Evolutionary conservation across 2,797 vertebrate genomes (phyloP), one percentile per base, ranked within the genome.

Genomic region (Takifugu ocellatus): DNA sequence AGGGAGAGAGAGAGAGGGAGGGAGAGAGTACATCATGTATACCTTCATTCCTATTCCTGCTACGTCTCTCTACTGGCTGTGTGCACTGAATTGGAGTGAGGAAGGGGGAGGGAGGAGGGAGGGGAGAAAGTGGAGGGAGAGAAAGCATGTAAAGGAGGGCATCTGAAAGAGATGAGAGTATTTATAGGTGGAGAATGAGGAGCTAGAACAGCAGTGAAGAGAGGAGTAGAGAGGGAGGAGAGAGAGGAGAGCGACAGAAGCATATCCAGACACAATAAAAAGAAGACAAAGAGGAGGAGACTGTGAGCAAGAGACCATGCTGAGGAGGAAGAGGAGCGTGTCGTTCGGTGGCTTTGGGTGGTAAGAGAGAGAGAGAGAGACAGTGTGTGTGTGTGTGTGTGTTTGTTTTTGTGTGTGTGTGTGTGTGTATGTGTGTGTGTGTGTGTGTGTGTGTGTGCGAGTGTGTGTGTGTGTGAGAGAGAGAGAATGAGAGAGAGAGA

Each of bases 301-400:
- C 50, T 54, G 44, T 78, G 83, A 81, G 73, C 25, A 56, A 67
- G 72, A 56, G 21, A 86, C 70, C 83, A 92, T 92, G 91, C 87
- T 91, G 83, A 90, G 90, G 84, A 90, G 90, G 85, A 92, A 91
- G 87, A 91, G 90, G 79, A 91, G 91, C 54, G 88, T 85, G 58
- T 91, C 89, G n/a, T 92, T 89, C 10, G 90, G 91, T 59, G 90
- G 90, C 81, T 92, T 91, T 58, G 89, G 91, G 68, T 90, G 90
- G 91, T 89, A 78, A 76, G 89, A 57, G 50, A 36, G 36, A 56
- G 65, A 54, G 39, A 52, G 57, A 36, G 60, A 42, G 68, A 50
- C 36, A 46, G 54, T 51, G 33, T 16, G 12, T 16, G 63, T 24
- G n/a, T 11, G 50, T 24, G n/a, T 36, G 29, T 27, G 49, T 27